These are phyloP conservation scores for Cactoblastis cactorum DNA, from an alignment of 2,888 invertebrate genomes.

Conservation along the genomic window DNA sequence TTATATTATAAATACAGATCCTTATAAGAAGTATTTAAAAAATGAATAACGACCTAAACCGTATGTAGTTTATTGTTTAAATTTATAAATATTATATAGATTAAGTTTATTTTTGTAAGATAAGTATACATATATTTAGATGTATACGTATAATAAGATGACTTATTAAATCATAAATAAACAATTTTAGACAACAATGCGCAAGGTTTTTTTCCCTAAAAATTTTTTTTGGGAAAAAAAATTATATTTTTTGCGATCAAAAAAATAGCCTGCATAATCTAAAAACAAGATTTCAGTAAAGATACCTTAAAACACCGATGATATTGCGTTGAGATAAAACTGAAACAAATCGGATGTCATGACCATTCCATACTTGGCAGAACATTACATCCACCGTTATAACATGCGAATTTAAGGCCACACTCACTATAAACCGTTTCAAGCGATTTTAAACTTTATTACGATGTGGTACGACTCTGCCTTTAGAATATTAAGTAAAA, in stretches of 20 bases:
- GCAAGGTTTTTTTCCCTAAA: too few species aligned
- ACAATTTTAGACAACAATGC: too few species aligned
- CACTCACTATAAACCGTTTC: slow-evolving; percentile 19
- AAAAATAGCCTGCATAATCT: background rate
- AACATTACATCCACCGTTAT: slow-evolving; percentile 56
- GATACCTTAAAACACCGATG: slow-evolving; percentile 23
- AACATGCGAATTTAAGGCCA: slow-evolving; percentile 29
- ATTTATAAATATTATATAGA: too few species aligned
- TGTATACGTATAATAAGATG: too few species aligned
- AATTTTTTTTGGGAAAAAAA: too few species aligned
- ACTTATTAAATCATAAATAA: too few species aligned
- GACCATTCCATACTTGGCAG: slow-evolving; percentile 54
- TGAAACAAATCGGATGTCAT: slow-evolving; percentile 68
- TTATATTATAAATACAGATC: background rate
- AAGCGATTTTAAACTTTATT: slow-evolving; percentile 27
- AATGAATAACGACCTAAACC: too few species aligned
- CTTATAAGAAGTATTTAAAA: too few species aligned
- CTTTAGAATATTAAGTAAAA: slow-evolving; percentile 11
- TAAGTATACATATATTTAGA: background rate
- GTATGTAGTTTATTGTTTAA: too few species aligned
- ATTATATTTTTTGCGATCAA: too few species aligned
- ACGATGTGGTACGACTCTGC: slow-evolving; percentile 17
- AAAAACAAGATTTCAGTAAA: background rate
- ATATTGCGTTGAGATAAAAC: slow-evolving; percentile 44
- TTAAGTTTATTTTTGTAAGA: too few species aligned